Percentiles rank a stretch among this genome's conserved stretches.
Conservation (phyloP, 1,140 invertebrate genomes). For the Lineus longissimus region DNA sequence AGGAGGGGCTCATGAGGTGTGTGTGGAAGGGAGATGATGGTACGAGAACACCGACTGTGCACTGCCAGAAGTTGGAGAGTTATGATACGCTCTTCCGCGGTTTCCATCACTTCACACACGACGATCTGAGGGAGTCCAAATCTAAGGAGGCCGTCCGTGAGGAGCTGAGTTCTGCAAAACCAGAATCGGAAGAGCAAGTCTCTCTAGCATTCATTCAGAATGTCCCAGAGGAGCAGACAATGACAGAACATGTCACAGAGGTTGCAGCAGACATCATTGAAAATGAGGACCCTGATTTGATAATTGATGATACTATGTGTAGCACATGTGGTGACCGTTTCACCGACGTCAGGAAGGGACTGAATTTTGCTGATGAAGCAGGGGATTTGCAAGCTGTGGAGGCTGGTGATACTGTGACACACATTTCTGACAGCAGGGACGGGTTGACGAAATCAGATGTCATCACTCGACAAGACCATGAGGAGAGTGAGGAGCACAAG, state of each 20-base stretch:
- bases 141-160: not conserved
- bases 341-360: not conserved
- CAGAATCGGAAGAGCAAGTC: not conserved
- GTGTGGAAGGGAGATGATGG: not conserved
- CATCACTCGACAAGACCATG: not conserved
- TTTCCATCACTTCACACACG: not conserved
- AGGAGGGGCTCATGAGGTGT: slow-evolving; percentile 7
- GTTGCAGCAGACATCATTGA: no score
- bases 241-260: not conserved
- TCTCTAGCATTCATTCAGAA: not conserved
- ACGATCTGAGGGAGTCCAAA: not conserved
- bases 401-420: not conserved
- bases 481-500: not conserved
- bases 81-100: not conserved
- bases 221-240: not conserved
- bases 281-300: not conserved
- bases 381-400: not conserved
- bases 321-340: not conserved
- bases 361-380: not conserved
- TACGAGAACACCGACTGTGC: not conserved
- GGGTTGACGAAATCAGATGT: not conserved
- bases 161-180: not conserved
- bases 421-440: no score
- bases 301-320: slow-evolving; percentile 8
- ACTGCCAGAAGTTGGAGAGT: not conserved